Base-by-base conservation (phyloP, 2,888 invertebrate species). In the Netelia virgata region DNA sequence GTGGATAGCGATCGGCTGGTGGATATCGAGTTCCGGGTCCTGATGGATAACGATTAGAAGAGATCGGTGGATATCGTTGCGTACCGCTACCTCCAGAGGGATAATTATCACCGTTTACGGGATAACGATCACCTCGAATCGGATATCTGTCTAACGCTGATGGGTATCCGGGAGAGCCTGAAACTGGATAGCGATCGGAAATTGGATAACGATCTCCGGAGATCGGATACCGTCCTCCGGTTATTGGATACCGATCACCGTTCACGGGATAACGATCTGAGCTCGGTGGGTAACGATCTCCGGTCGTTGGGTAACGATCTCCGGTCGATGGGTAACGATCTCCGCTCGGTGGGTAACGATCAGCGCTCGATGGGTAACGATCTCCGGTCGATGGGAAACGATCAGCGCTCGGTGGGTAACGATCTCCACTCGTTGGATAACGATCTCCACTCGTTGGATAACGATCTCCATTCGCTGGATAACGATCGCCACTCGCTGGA, bases 261-360 rank as follows among this genome's bases (percentile, higher is more conserved):
- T 3, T 86, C 95, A 94, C 94, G 57, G 95, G 94, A 89, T 94
- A 94, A 92, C 95, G 94, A 89, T 94, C 95, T 84, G 90, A 92
- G 61, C 94, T 94, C 6, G 87, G 73, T 18, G 94, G 94, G 14
- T 89, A 92, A 66, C 86, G 87, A 84, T 90, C 94, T 84, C 90
- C 92, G 59, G 94, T 94, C 9, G 87, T 70, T 18, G 94, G 94
- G 14, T 89, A 92, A 66, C 86, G 87, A 84, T 90, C 94, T 84
- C 90, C 92, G 59, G 94, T 94, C 9, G 87, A 72, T 18, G 94
- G 94, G 14, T 89, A 92, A 66, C 86, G 87, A 84, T 90, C 94
- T 8, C 57, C 92, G 59, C 94, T 94, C 9, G 87, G 72, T 18
- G 94, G 94, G 11, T 89, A 92, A 66, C 86, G 87, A 84, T 90